A percentile compares a stretch with the other conserved stretches of the same genome.
phyloP scores from a whole-genome alignment of 2,113 vertebrate species.

The Corythaixoides concolor region DNA sequence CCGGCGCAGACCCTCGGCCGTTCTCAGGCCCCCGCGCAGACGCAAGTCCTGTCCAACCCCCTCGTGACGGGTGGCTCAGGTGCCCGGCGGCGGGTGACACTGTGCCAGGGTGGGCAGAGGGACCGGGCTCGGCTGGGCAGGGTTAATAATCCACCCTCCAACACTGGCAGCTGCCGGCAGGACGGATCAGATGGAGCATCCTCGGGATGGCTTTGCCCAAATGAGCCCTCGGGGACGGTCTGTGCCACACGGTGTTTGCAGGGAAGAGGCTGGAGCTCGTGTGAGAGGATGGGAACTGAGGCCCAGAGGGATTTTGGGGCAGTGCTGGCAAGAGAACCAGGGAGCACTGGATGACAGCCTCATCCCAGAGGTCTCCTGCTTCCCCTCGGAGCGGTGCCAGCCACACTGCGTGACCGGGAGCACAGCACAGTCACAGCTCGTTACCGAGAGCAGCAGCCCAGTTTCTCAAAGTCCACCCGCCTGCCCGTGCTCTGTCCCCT shows the following conservation, averaged over 20 bases:
- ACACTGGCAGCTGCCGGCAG: background rate
- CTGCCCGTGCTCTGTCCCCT: background rate
- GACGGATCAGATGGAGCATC: background rate
- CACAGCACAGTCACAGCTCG: background rate
- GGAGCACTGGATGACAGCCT: background rate
- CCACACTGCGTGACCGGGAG: accelerated
- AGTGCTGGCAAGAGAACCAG: background rate
- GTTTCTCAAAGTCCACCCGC: background rate
- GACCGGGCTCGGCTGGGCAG: background rate
- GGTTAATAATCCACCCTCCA: background rate
- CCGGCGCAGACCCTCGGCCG: background rate
- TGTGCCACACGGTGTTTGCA: background rate
- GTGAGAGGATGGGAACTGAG: background rate
- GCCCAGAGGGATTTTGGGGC: background rate
- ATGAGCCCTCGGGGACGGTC: accelerated
- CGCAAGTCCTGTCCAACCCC: background rate
- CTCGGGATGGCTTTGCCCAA: accelerated
- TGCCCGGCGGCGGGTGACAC: background rate
- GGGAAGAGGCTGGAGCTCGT: background rate
- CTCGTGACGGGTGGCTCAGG: accelerated
- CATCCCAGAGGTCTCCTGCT: background rate
- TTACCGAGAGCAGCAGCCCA: background rate
- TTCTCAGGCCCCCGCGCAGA: too few species aligned
- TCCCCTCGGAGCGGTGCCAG: accelerated
- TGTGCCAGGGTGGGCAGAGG: background rate